These are phyloP conservation scores for Drosophila acutilabella DNA, from an alignment of 2,888 invertebrate genomes.

Conservation along the genomic window DNA sequence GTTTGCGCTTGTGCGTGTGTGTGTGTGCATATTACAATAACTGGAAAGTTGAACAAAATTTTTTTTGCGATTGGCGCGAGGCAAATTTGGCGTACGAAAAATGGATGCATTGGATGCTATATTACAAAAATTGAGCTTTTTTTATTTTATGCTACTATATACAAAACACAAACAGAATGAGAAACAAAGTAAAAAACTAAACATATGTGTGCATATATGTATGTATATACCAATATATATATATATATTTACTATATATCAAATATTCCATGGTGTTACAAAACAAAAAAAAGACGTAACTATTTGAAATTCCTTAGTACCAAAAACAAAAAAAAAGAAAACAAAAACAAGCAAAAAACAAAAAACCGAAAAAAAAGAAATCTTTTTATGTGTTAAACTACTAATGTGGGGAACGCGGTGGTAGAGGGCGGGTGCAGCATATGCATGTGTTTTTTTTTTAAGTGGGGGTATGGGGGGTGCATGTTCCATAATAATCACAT, in stretches of 20 bases:
- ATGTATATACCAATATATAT: constrained; percentile 18
- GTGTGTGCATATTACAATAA: constrained; percentile 8
- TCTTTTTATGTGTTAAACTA: constrained; percentile 42
- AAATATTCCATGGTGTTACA: constrained; percentile 62
- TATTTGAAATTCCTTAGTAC: constrained; percentile 73
- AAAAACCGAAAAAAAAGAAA: constrained; percentile 19
- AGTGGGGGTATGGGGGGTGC: neutral
- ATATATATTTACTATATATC: constrained; percentile 34
- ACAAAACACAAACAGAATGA: constrained; percentile 6
- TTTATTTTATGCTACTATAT: constrained; percentile 41
- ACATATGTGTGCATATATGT: constrained; percentile 13
- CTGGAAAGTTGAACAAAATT: constrained; percentile 9
- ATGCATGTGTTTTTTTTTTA: constrained; percentile 23
- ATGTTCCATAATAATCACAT: constrained; percentile 11
- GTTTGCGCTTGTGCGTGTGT: constrained; percentile 4
- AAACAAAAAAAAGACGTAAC: constrained; percentile 65
- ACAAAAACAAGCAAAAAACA: constrained; percentile 9
- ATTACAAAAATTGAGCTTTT: constrained; percentile 51
- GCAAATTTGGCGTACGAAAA: constrained; percentile 5
- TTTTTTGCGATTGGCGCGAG: constrained; percentile 21
- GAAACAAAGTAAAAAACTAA: constrained; percentile 2
- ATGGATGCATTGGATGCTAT: constrained; percentile 51
- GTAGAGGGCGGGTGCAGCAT: constrained; percentile 14
- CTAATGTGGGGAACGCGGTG: constrained; percentile 32
- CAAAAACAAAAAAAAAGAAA: constrained; percentile 39